These are phyloP conservation scores for Ischnus inquisitorius DNA, from an alignment of 2,888 invertebrate species.

Conservation along the genomic window DNA sequence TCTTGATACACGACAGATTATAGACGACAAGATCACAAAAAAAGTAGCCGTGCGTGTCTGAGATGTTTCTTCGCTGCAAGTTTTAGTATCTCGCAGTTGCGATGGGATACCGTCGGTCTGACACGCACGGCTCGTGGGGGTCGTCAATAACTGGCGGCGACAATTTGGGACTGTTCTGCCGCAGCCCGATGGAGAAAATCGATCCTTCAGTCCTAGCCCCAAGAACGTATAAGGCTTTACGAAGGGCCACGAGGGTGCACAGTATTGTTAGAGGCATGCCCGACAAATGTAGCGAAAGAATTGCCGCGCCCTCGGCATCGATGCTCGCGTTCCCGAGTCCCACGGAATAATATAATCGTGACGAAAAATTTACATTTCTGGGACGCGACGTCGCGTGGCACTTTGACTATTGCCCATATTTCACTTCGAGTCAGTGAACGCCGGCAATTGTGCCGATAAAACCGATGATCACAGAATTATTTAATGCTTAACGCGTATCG, in stretches of 20 bases:
- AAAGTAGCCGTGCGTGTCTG: background rate
- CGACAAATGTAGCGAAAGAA: slow-evolving; percentile 38
- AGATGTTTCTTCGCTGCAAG: background rate
- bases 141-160: background rate
- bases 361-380: slow-evolving; percentile 40
- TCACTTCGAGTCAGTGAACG: no score
- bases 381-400: no score
- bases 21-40: no score
- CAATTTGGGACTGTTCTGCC: slow-evolving; percentile 30
- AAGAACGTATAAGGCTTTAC: slow-evolving; percentile 10
- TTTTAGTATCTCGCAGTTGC: background rate
- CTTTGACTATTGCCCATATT: no score
- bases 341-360: slow-evolving; percentile 1
- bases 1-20: background rate
- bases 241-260: background rate
- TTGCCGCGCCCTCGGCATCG: slow-evolving; percentile 28
- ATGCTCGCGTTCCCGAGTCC: slow-evolving; percentile 14
- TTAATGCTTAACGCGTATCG: no score
- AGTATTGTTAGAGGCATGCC: slow-evolving; percentile 33
- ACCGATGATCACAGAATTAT: no score
- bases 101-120: slow-evolving; percentile 14
- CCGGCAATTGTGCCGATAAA: no score
- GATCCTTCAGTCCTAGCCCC: slow-evolving; percentile 14
- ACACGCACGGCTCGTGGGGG: slow-evolving; percentile 28
- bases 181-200: slow-evolving; percentile 34